phyloP scores from a whole-genome alignment of 2,888 invertebrate genomes.

The Agonum fuliginosum region DNA sequence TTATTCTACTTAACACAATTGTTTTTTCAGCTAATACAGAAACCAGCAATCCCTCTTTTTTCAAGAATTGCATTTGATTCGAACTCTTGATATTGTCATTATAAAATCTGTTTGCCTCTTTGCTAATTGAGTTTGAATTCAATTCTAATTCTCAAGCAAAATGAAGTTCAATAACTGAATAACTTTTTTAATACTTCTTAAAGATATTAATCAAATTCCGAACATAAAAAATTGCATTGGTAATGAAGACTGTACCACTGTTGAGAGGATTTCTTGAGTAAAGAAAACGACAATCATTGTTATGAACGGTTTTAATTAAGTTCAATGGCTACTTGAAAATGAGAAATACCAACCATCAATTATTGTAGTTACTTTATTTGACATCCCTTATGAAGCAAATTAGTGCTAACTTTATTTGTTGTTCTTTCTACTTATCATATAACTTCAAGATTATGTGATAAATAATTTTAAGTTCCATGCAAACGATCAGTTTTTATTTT shows the following conservation, averaged over 20 bases:
- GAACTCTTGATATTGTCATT: background rate
- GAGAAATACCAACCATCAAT: background rate
- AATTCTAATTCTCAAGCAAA: background rate
- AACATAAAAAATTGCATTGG: background rate
- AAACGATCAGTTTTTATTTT: no score
- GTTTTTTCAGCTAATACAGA: no score
- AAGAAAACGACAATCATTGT: background rate
- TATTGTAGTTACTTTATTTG: background rate
- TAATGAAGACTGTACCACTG: background rate
- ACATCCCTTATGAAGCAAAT: no score
- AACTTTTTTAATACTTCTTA: conserved; percentile 2
- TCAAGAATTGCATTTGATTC: no score
- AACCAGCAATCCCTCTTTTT: no score
- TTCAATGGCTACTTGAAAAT: background rate
- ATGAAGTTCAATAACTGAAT: background rate
- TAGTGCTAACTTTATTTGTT: no score
- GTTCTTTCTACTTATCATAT: no score
- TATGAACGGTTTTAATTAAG: background rate
- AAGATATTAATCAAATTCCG: background rate
- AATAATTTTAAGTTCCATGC: no score
- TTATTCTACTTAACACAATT: no score
- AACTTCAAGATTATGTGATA: no score
- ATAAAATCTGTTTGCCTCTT: background rate
- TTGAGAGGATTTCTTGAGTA: background rate
- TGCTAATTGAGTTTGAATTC: background rate